Evolutionary conservation across 1,140 invertebrate species (phyloP), one percentile per base, ranked within the genome.

Genomic region (Panagrolaimus sp.): DNA sequence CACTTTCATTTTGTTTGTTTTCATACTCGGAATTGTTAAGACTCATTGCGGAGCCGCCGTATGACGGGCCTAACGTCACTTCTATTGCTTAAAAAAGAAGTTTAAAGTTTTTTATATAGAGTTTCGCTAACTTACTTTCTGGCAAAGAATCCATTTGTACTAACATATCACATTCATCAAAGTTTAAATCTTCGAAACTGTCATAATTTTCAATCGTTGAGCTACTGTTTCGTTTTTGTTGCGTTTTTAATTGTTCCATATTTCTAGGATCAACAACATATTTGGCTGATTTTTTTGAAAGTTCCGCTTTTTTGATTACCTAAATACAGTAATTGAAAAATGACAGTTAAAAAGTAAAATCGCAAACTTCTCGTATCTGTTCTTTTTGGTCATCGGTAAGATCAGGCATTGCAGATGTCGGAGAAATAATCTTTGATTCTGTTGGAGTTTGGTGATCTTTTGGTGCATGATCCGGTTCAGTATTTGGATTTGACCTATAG

Each of bases 141-240:
- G 71, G 71, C 31, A 73, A 48, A n/a, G 71, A 73, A 20, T 73
- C 71, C 71, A 73, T 73, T 64, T 73, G 71, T 27, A 73, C 46
- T 27, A 73, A 27, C 46, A 69, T 53, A 67, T 69, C 67, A 4
- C 42, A 66, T 46, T 63, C 57, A 9, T 68, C 66, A 45, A 69
- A 66, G 11, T 47, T 42, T 38, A 25, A 42, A 16, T 44, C 38
- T 9, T 31, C 9, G 20, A 48, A 20, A 46, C 46, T 38, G 11
- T 43, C 46, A 48, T 69, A 27, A 20, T 44, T n/a, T 5, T 42
- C 66, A 16, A 16, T 44, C 5, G 27, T 42, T 14, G 31, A 45
- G n/a, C 7, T 51, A 1, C 64, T n/a, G 42, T 46, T 23, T 38
- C 42, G 13, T n/a, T 13, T 13, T 11, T 69, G 13, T n/a, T 66